These are phyloP conservation scores for Margaritifera margaritifera DNA, from an alignment of 2,888 invertebrate species.

Conservation along the genomic window DNA sequence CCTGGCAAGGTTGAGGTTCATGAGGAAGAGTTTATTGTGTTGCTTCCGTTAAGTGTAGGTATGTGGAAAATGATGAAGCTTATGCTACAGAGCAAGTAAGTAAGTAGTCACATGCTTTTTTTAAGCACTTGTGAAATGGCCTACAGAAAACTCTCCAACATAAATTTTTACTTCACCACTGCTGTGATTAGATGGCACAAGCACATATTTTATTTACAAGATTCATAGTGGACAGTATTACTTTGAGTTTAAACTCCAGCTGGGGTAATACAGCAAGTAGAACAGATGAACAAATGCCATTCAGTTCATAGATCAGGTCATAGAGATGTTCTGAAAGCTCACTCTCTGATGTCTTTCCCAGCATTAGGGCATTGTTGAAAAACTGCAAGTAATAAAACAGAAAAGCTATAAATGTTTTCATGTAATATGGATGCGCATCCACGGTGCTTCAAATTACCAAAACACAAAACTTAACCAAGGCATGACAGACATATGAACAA, in stretches of 20 bases:
- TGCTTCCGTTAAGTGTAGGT: too few species aligned
- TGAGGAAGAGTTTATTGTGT: too few species aligned
- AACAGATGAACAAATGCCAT: slow-evolving; percentile 91
- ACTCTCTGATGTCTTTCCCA: slow-evolving; percentile 84
- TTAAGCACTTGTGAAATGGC: too few species aligned
- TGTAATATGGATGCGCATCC: background rate
- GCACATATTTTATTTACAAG: too few species aligned
- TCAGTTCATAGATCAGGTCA: slow-evolving; percentile 95
- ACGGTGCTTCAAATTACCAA: background rate
- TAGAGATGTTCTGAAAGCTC: slow-evolving; percentile 79
- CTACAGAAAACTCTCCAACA: too few species aligned
- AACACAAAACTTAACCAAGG: background rate
- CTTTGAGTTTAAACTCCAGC: slow-evolving; percentile 87
- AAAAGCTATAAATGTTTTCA: background rate
- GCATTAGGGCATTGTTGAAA: slow-evolving; percentile 94
- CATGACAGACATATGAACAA: background rate
- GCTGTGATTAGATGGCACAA: too few species aligned
- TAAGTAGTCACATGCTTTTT: too few species aligned
- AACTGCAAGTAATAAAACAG: slow-evolving; percentile 78
- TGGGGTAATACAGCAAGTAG: slow-evolving; percentile 92
- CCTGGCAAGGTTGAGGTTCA: too few species aligned
- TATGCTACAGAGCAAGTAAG: too few species aligned
- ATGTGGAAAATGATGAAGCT: too few species aligned
- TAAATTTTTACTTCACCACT: too few species aligned
- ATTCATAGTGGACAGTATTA: slow-evolving; percentile 23